phyloP scores from a whole-genome alignment of 2,113 vertebrate species.

The Halichoeres trimaculatus region DNA sequence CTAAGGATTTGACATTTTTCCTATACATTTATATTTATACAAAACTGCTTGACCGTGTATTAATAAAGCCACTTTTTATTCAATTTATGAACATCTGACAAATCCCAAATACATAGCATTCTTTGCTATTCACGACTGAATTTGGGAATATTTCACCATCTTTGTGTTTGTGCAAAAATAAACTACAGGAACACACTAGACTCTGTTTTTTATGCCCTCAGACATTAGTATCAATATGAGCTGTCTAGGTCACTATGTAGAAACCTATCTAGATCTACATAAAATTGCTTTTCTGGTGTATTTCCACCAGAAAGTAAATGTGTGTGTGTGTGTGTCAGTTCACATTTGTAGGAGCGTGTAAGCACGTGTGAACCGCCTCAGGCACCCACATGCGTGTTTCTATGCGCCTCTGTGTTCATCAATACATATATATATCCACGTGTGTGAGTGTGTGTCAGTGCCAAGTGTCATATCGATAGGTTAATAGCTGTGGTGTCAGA shows the following conservation, averaged over 20 bases:
- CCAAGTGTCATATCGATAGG: conserved; percentile 85
- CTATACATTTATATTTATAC: too few species aligned
- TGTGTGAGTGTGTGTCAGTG: conserved; percentile 64
- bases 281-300: neutral
- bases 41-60: too few species aligned
- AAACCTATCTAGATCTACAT: too few species aligned
- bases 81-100: too few species aligned
- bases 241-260: neutral
- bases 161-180: neutral
- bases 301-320: neutral
- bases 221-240: too few species aligned
- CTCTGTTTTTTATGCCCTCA: neutral
- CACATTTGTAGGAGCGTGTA: neutral
- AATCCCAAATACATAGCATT: too few species aligned
- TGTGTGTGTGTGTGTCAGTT: conserved; percentile 1
- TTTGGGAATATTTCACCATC: too few species aligned
- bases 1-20: too few species aligned
- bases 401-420: conserved; percentile 44
- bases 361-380: neutral
- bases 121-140: too few species aligned
- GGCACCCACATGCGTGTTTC: neutral
- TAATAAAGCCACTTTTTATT: too few species aligned
- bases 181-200: neutral
- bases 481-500: conserved; percentile 84
- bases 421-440: conserved; percentile 38